Evolutionary conservation across 2,888 invertebrate genomes (phyloP), one percentile per base, ranked within the genome.

Genomic region (Acanthoscelides obtectus): DNA sequence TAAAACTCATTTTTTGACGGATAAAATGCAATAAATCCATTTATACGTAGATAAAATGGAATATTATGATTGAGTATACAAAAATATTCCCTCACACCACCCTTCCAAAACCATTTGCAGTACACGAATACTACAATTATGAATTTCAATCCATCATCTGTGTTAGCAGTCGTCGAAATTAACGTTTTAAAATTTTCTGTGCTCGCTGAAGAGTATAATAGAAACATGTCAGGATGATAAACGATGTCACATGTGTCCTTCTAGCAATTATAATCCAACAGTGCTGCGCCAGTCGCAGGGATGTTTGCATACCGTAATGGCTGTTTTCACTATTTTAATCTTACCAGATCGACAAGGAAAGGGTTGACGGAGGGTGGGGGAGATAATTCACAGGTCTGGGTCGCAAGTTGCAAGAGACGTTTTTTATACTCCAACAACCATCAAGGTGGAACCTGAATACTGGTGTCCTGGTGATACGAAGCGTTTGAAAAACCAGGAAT

Each of bases 171-270:
- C 25, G 25, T 45, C 45, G 45, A 45, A 45, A 45, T 45, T 45
- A 45, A 45, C 45, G 45, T 45, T 45, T 45, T 45, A 45, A 1
- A 45, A 45, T 45, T 45, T 45, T 45, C 45, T 45, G 45, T 45
- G 45, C 45, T 45, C 12, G 17, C 45, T 45, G 45, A 45, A 45
- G 45, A 45, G 45, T 45, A 12, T 45, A 45, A 45, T 45, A 45
- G 45, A 45, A 45, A 45, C 45, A 45, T 45, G 45, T 45, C 45
- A 45, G 45, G 45, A 72, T 82, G 82, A 82, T 82, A 82, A 82
- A 83, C 81, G 81, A 80, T 78, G 76, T 80, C 83, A 82, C 81
- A 82, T 83, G 81, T 81, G 82, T 79, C 79, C 78, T 79, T 72
- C 76, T 77, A 78, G 78, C 80, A 80, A 80, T 80, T 80, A 79